phyloP scores from a whole-genome alignment of 2,113 vertebrate genomes.

The Ochotona curzoniae region DNA sequence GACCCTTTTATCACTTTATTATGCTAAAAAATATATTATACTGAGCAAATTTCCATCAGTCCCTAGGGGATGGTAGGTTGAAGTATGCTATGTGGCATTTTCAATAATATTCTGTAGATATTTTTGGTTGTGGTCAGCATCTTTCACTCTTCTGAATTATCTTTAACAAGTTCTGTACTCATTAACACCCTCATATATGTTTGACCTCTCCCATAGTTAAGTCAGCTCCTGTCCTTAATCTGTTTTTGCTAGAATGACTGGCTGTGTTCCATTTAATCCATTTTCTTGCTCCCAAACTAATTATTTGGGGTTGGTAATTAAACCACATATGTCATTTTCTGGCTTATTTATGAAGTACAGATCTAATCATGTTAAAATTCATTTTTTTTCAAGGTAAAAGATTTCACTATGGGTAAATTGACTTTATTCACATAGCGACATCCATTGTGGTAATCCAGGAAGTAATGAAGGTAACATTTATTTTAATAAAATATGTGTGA shows the following conservation, averaged over 20 bases:
- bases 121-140: slow-evolving; percentile 8
- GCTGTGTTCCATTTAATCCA: slow-evolving; percentile 48
- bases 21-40: slow-evolving; percentile 18
- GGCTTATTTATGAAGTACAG: slow-evolving; percentile 40
- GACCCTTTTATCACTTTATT: slow-evolving; percentile 3
- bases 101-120: background rate
- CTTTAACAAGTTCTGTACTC: slow-evolving; percentile 43
- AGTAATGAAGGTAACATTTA: slow-evolving; percentile 34
- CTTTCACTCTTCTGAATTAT: slow-evolving; percentile 50
- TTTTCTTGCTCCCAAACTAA: slow-evolving; percentile 36
- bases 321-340: slow-evolving; percentile 44
- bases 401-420: slow-evolving; percentile 38
- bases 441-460: slow-evolving; percentile 38
- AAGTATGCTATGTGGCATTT: slow-evolving; percentile 31
- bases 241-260: slow-evolving; percentile 17
- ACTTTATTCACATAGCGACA: background rate
- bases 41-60: background rate
- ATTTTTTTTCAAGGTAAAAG: slow-evolving; percentile 52
- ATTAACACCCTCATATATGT: slow-evolving; percentile 30
- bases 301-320: slow-evolving; percentile 40
- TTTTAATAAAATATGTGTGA: slow-evolving; percentile 54
- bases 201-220: slow-evolving; percentile 23
- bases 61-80: background rate
- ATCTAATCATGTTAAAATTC: slow-evolving; percentile 43
- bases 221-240: slow-evolving; percentile 12